Evolutionary conservation across 1,140 invertebrate genomes (phyloP).

Genomic region (Lepidostoma basale): DNA sequence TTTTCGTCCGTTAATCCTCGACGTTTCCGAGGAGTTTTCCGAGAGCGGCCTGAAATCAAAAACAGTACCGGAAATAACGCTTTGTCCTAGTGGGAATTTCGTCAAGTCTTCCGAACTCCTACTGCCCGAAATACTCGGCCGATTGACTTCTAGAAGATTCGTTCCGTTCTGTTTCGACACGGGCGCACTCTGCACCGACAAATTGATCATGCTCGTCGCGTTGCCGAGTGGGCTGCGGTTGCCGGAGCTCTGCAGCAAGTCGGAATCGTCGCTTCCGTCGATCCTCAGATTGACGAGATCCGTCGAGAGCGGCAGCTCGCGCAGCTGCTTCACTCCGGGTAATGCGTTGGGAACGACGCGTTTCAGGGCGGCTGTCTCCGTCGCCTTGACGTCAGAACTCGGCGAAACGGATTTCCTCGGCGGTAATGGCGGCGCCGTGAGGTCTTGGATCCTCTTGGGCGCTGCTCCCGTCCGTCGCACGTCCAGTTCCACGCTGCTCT

Average conservation of each 20-base stretch:
- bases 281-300: neutral
- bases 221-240: constrained; percentile 42
- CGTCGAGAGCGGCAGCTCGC: constrained; percentile 4
- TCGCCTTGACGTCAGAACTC: constrained; percentile 37
- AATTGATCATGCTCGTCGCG: constrained; percentile 43
- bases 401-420: constrained; percentile 57
- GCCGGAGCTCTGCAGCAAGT: constrained; percentile 28
- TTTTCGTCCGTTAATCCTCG: constrained; percentile 25
- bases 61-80: constrained; percentile 41
- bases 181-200: constrained; percentile 33
- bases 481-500: constrained; percentile 14
- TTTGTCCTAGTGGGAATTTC: constrained; percentile 37
- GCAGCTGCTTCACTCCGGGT: neutral
- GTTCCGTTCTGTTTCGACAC: constrained; percentile 18
- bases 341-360: neutral
- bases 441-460: constrained; percentile 49
- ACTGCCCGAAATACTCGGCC: constrained; percentile 39
- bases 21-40: constrained; percentile 19
- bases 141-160: constrained; percentile 30
- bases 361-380: constrained; percentile 6
- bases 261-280: neutral
- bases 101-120: constrained; percentile 44
- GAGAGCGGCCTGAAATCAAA: constrained; percentile 41
- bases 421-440: constrained; percentile 56
- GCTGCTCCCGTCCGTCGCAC: constrained; percentile 39